Conservation (phyloP, 2,888 invertebrate genomes). For the Omphaloscelis lunosa region DNA sequence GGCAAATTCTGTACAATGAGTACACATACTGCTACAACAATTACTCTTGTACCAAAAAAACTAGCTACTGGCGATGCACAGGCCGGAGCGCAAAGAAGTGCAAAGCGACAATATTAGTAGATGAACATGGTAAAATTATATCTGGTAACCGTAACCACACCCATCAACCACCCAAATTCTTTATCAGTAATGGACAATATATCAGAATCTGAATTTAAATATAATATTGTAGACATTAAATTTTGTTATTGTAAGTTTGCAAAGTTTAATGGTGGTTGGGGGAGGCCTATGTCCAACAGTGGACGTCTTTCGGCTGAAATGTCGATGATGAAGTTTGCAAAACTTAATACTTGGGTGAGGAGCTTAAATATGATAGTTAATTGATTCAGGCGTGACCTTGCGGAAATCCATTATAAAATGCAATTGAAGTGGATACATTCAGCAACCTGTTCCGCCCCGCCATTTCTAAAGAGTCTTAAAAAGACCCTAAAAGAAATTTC, state of each 20-base stretch:
- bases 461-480: too few species aligned
- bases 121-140: constrained; percentile 14
- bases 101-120: constrained; percentile 36
- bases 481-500: too few species aligned
- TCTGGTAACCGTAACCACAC: constrained; percentile 11
- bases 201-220: background rate
- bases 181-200: constrained; percentile 7
- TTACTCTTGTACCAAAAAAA: constrained; percentile 25
- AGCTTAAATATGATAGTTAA: background rate
- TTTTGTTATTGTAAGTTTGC: background rate
- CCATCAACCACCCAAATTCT: constrained; percentile 5
- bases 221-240: background rate
- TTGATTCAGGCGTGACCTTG: too few species aligned
- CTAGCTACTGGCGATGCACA: constrained; percentile 26
- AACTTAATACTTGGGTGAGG: background rate
- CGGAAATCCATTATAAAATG: too few species aligned
- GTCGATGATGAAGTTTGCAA: too few species aligned
- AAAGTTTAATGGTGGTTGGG: too few species aligned
- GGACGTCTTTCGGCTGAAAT: too few species aligned
- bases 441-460: too few species aligned
- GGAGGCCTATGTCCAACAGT: too few species aligned
- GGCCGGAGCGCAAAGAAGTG: constrained; percentile 13
- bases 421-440: too few species aligned
- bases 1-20: constrained; percentile 21
- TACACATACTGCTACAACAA: constrained; percentile 30